Conservation (phyloP, 2,888 invertebrate species). For the Tethea ocularis region DNA sequence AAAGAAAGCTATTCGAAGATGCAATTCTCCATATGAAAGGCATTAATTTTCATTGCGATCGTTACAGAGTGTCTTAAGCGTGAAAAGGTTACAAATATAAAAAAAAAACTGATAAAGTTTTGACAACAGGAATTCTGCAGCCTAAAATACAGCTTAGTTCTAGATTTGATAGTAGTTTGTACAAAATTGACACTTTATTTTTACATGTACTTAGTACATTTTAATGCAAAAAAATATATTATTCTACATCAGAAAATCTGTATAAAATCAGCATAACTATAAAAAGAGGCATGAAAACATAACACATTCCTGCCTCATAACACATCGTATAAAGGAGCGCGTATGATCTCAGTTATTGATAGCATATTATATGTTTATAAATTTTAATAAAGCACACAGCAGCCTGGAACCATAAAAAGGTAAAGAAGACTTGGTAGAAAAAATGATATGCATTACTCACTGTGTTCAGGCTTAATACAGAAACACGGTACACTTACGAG, state of each 20-base stretch:
- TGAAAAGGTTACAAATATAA: too few species aligned
- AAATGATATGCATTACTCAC: slow-evolving; percentile 43
- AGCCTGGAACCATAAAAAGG: slow-evolving; percentile 16
- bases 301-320: background rate
- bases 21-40: too few species aligned
- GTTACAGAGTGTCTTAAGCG: too few species aligned
- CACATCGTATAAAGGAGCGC: slow-evolving; percentile 7
- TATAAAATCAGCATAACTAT: background rate
- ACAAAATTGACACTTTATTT: too few species aligned
- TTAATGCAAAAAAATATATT: too few species aligned
- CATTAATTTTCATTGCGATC: too few species aligned
- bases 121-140: too few species aligned
- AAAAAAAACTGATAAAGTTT: too few species aligned
- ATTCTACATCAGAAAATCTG: background rate
- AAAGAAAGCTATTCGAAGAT: too few species aligned
- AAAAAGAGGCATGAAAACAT: background rate
- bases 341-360: slow-evolving; percentile 48
- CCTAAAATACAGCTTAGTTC: too few species aligned
- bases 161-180: too few species aligned
- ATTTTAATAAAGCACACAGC: slow-evolving; percentile 46
- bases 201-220: too few species aligned
- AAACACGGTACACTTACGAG: slow-evolving; percentile 3
- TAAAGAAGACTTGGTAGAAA: slow-evolving; percentile 28
- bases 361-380: slow-evolving; percentile 59
- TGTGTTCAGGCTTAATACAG: background rate